A percentile compares a stretch with the other conserved stretches of the same genome.
These are phyloP conservation scores for Drosophila nr. medialis DNA, from an alignment of 2,888 invertebrate genomes.

Conservation along the genomic window DNA sequence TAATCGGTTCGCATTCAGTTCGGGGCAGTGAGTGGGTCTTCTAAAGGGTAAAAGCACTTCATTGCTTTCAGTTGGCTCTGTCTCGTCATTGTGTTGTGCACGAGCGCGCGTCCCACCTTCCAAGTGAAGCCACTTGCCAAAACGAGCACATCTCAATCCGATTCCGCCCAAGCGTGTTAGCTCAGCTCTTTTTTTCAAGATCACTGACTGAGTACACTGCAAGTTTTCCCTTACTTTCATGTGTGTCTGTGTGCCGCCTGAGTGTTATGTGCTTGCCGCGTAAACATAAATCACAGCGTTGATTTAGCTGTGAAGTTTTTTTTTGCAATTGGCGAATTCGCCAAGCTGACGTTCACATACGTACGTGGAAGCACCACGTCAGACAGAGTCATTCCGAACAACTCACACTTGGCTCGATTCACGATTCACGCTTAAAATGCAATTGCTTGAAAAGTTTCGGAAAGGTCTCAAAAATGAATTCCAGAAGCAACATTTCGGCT, in stretches of 20 bases:
- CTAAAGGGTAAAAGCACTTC: constrained; percentile 49
- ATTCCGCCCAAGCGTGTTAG: constrained; percentile 31
- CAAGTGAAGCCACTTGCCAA: constrained; percentile 8
- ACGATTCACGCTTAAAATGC: constrained; percentile 58
- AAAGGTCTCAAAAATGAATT: constrained; percentile 79
- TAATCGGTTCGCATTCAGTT: constrained; percentile 31
- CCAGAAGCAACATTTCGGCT: constrained; percentile 80
- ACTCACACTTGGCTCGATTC: not conserved
- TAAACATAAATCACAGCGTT: constrained; percentile 34
- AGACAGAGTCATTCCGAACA: not conserved
- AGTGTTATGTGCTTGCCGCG: constrained; percentile 17
- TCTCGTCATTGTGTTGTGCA: constrained; percentile 48
- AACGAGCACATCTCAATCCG: not conserved
- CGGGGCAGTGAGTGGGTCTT: constrained; percentile 31
- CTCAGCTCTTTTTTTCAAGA: constrained; percentile 30
- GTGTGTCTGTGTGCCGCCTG: constrained; percentile 7
- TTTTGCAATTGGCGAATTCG: not conserved
- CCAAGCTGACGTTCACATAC: constrained; percentile 12
- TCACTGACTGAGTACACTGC: constrained; percentile 23
- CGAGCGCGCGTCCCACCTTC: constrained; percentile 25
- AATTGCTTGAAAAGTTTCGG: constrained; percentile 73
- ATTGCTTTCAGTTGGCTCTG: constrained; percentile 46
- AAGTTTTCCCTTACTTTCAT: not conserved
- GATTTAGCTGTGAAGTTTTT: constrained; percentile 15
- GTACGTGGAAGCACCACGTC: not conserved